phyloP scores from a whole-genome alignment of 2,113 vertebrate genomes.

The Urocolius indicus region DNA sequence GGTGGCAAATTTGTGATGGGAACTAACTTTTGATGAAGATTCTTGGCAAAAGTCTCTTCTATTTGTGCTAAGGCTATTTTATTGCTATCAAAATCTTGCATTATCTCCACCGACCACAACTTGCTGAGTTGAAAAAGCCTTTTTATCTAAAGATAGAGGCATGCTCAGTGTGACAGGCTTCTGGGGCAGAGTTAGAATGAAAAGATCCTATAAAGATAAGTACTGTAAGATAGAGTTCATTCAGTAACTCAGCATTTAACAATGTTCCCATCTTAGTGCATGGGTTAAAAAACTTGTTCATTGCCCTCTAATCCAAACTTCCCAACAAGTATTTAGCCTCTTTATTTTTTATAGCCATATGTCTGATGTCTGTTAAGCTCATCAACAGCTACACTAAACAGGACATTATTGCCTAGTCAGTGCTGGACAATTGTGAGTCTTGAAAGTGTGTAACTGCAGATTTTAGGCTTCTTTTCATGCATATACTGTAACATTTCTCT shows the following conservation, averaged over 20 bases:
- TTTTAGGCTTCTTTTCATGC: background rate
- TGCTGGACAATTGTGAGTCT: background rate
- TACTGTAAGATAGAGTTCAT: background rate
- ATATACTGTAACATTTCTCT: background rate
- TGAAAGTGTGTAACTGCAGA: background rate
- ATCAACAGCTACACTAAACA: background rate
- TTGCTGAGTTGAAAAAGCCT: conserved; percentile 34
- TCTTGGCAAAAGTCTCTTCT: background rate
- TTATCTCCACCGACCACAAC: conserved; percentile 21
- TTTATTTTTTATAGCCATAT: background rate
- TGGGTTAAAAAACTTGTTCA: background rate
- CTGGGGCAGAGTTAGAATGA: background rate
- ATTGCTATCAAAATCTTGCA: background rate
- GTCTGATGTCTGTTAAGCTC: background rate
- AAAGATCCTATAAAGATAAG: conserved; percentile 20
- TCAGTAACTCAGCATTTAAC: background rate
- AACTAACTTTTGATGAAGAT: background rate
- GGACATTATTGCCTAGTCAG: background rate
- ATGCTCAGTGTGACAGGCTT: background rate
- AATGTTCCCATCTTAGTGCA: background rate
- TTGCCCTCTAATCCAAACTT: background rate
- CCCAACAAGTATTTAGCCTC: background rate
- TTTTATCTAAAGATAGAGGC: conserved; percentile 49
- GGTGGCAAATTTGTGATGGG: background rate
- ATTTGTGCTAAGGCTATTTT: conserved; percentile 4